Percentiles rank a stretch among this genome's conserved stretches.
Evolutionary conservation across 2,888 invertebrate species (phyloP).

Genomic region (Serripes groenlandicus): DNA sequence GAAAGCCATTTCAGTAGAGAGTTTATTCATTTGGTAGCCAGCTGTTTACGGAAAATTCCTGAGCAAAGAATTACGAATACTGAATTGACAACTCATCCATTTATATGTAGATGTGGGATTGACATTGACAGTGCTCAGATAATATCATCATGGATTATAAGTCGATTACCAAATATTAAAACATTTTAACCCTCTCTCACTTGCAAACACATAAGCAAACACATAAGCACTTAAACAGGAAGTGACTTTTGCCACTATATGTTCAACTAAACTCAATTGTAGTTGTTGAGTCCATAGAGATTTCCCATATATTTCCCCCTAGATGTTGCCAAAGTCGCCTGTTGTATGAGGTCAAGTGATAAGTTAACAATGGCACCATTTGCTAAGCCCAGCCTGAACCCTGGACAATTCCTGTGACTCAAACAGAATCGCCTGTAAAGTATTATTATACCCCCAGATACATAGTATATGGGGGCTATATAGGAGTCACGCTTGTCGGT

Average conservation of each 20-base stretch:
- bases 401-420: no score
- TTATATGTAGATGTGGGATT: constrained; percentile 41
- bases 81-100: constrained; percentile 60
- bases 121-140: constrained; percentile 39
- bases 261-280: background rate
- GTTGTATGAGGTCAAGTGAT: no score
- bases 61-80: constrained; percentile 68
- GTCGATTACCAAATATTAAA: constrained; percentile 9
- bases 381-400: no score
- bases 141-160: constrained; percentile 39
- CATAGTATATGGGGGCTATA: no score
- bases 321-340: no score
- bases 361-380: no score
- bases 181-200: background rate
- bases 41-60: constrained; percentile 73
- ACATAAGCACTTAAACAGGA: background rate
- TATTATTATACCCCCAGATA: no score
- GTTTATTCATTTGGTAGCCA: constrained; percentile 32
- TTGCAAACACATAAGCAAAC: background rate
- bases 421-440: no score
- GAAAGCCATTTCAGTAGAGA: constrained; percentile 73
- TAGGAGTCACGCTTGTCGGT: no score
- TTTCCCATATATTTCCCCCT: no score
- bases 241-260: background rate
- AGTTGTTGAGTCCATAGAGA: background rate